Conservation (phyloP, 2,113 vertebrate species). For the Tapirus terrestris region DNA sequence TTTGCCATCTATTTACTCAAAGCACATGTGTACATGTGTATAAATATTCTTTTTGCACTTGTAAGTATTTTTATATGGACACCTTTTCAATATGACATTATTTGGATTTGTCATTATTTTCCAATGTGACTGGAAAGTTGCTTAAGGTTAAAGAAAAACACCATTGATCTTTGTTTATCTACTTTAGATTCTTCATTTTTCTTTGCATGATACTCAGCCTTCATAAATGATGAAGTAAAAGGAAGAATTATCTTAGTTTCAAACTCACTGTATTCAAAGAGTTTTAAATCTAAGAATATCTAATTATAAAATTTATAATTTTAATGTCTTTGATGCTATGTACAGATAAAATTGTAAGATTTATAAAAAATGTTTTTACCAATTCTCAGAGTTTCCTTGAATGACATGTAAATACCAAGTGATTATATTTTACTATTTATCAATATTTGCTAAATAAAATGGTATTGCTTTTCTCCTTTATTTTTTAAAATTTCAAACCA, state of each 20-base stretch:
- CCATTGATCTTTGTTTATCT: not conserved
- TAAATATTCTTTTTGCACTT: not conserved
- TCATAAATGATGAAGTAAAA: not conserved
- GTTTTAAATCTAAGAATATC: not conserved
- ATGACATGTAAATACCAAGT: not conserved
- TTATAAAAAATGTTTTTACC: not conserved
- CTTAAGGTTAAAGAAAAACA: not conserved
- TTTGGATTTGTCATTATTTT: not conserved
- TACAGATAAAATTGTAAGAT: not conserved
- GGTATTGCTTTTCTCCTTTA: not conserved
- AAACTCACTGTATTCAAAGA: not conserved
- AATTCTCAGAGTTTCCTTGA: not conserved
- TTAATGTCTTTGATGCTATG: not conserved
- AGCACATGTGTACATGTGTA: not conserved
- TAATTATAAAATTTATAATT: not conserved
- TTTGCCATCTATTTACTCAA: not conserved
- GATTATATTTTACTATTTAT: not conserved
- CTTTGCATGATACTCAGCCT: not conserved
- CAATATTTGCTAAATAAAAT: not conserved
- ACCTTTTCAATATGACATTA: not conserved
- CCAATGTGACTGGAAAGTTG: not conserved
- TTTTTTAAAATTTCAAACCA: not conserved
- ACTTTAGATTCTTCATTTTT: not conserved
- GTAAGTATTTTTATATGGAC: not conserved
- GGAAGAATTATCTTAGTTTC: not conserved